phyloP scores from a whole-genome alignment of 2,113 vertebrate genomes.

The Paraplagusia blochii region DNA sequence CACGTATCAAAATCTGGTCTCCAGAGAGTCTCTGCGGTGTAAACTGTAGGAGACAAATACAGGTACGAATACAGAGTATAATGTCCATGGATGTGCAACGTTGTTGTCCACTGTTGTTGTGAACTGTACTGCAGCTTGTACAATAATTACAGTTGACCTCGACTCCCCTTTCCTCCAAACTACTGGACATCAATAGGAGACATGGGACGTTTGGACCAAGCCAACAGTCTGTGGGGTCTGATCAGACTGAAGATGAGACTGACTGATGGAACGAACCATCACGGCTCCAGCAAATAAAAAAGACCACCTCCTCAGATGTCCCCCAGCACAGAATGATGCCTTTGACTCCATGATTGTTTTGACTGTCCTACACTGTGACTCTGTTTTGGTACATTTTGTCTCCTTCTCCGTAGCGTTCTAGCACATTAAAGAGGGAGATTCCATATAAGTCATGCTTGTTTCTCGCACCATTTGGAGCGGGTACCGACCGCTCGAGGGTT shows the following conservation, averaged over 20 bases:
- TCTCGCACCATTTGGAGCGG: constrained; percentile 33
- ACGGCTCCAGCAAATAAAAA: constrained; percentile 9
- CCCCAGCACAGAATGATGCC: background rate
- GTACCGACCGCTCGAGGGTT: constrained; percentile 47
- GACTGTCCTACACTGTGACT: constrained; percentile 7
- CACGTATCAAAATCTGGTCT: no score
- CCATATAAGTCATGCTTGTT: constrained; percentile 24
- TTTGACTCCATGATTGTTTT: constrained; percentile 19
- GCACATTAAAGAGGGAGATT: constrained; percentile 26
- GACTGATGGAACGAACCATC: constrained; percentile 21
- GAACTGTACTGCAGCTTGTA: constrained; percentile 57
- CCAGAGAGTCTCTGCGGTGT: constrained; percentile 1
- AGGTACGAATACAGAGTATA: constrained; percentile 3
- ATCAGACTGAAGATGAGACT: constrained; percentile 19
- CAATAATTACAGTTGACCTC: constrained; percentile 35
- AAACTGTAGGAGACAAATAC: constrained; percentile 4
- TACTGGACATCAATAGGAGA: constrained; percentile 30
- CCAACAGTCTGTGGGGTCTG: constrained; percentile 34
- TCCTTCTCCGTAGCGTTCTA: constrained; percentile 1
- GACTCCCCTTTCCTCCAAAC: constrained; percentile 14
- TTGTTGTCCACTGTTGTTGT: no score
- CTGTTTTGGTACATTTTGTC: background rate
- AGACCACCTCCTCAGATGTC: constrained; percentile 6
- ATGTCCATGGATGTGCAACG: no score
- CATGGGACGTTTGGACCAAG: constrained; percentile 54